These are phyloP conservation scores for Montipora efflorescens DNA, from an alignment of 64 coral and sea anemone species.

Conservation along the genomic window DNA sequence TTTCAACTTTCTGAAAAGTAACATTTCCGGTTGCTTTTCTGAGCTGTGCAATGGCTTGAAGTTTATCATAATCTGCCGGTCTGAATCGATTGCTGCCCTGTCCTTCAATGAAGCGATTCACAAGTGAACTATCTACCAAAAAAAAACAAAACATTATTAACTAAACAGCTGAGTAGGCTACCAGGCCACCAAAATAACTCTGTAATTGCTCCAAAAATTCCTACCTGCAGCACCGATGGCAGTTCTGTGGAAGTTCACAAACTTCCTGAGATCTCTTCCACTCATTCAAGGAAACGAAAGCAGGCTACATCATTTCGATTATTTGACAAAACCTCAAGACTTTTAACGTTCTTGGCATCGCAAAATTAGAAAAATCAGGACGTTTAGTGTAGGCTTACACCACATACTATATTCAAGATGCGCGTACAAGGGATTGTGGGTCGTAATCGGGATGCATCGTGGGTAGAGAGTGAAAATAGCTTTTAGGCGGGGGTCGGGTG, in stretches of 20 bases:
- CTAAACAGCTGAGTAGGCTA: not conserved
- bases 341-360: not conserved
- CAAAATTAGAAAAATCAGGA: not conserved
- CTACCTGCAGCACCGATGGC: conserved; percentile 96
- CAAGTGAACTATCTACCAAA: conserved; percentile 76
- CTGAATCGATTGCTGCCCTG: conserved; percentile 82
- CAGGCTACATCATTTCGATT: not conserved
- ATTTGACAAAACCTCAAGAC: not conserved
- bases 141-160: not conserved
- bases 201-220: not conserved
- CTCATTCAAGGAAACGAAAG: conserved; percentile 80
- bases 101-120: conserved; percentile 85
- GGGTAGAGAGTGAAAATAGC: too few species aligned
- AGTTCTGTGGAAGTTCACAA: conserved; percentile 98
- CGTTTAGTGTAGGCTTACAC: too few species aligned
- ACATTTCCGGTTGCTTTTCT: conserved; percentile 83
- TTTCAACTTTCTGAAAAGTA: conserved; percentile 87
- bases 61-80: conserved; percentile 93
- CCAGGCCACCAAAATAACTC: not conserved
- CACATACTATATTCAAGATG: too few species aligned
- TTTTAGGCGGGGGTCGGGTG: too few species aligned
- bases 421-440: not conserved
- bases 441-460: too few species aligned
- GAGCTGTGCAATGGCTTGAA: conserved; percentile 91
- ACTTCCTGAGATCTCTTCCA: conserved; percentile 97